phyloP scores from a whole-genome alignment of 1,140 invertebrate species.

The Dinothrombium tinctorium region DNA sequence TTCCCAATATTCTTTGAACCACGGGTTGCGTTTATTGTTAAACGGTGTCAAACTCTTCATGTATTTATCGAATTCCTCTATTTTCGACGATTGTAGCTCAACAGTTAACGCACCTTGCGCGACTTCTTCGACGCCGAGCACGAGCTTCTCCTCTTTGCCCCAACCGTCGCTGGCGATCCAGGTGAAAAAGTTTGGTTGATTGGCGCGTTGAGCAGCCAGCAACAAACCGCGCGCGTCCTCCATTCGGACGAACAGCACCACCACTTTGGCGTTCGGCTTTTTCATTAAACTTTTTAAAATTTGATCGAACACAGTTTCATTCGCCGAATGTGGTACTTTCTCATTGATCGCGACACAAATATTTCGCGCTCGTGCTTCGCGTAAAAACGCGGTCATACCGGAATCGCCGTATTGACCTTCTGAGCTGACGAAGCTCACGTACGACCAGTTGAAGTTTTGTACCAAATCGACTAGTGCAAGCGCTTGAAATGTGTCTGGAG shows the following conservation, averaged over 20 bases:
- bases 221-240: slow-evolving; percentile 33
- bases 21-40: slow-evolving; percentile 36
- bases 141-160: slow-evolving; percentile 43
- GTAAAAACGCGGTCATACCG: slow-evolving; percentile 35
- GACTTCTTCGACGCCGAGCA: slow-evolving; percentile 39
- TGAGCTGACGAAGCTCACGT: slow-evolving; percentile 34
- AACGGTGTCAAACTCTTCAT: slow-evolving; percentile 29
- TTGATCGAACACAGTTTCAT: slow-evolving; percentile 31
- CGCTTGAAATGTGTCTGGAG: slow-evolving; percentile 27
- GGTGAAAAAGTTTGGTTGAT: slow-evolving; percentile 10
- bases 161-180: slow-evolving; percentile 52
- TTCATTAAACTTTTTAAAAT: slow-evolving; percentile 33
- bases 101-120: slow-evolving; percentile 52
- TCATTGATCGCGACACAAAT: slow-evolving; percentile 48
- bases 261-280: slow-evolving; percentile 34
- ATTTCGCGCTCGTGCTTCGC: slow-evolving; percentile 34
- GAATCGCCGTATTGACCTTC: slow-evolving; percentile 37
- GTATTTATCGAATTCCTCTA: slow-evolving; percentile 38
- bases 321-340: slow-evolving; percentile 35
- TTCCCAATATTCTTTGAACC: slow-evolving; percentile 57
- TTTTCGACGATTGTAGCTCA: slow-evolving; percentile 32
- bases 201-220: slow-evolving; percentile 21
- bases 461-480: slow-evolving; percentile 32
- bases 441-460: slow-evolving; percentile 33
- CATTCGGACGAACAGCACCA: slow-evolving; percentile 42